Percentiles rank a stretch among this genome's conserved stretches.
Evolutionary conservation across 92 coral and sea anemone species (phyloP).

Genomic region (Epizoanthus scotinus): DNA sequence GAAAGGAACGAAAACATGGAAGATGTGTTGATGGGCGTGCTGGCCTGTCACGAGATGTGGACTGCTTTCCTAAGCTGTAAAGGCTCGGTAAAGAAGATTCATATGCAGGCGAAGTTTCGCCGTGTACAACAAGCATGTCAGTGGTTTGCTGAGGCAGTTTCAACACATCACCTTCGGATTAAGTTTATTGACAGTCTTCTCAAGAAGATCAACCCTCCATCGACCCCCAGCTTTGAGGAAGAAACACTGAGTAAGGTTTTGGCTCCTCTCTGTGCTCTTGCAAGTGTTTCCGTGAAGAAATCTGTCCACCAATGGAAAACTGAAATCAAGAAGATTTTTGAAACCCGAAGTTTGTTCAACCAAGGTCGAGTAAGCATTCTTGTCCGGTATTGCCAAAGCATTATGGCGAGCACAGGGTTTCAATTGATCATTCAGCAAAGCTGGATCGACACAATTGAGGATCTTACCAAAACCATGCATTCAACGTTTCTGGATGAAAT

Average conservation of each 20-base stretch:
- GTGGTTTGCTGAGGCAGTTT: constrained; percentile 11
- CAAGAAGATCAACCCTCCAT: neutral
- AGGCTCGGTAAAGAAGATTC: constrained; percentile 44
- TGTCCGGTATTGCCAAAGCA: constrained; percentile 13
- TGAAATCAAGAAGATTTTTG: neutral
- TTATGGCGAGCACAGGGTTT: neutral
- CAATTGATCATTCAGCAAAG: neutral
- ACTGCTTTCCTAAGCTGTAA: constrained; percentile 35
- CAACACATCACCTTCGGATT: neutral
- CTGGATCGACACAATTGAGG: neutral
- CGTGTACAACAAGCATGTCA: neutral
- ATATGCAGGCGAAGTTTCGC: constrained; percentile 14
- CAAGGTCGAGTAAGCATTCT: neutral
- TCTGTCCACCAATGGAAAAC: neutral
- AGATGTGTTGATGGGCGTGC: constrained; percentile 28
- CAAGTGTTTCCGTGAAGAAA: neutral
- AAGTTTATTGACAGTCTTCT: constrained; percentile 10
- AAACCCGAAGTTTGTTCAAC: neutral
- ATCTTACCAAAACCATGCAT: neutral
- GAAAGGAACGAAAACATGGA: neutral
- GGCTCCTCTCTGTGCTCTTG: neutral
- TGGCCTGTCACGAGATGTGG: constrained; percentile 48
- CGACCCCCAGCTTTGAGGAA: neutral
- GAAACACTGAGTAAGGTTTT: constrained; percentile 5
- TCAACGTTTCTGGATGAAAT: neutral